phyloP scores from a whole-genome alignment of 2,113 vertebrate genomes.

The Paraplagusia blochii region DNA sequence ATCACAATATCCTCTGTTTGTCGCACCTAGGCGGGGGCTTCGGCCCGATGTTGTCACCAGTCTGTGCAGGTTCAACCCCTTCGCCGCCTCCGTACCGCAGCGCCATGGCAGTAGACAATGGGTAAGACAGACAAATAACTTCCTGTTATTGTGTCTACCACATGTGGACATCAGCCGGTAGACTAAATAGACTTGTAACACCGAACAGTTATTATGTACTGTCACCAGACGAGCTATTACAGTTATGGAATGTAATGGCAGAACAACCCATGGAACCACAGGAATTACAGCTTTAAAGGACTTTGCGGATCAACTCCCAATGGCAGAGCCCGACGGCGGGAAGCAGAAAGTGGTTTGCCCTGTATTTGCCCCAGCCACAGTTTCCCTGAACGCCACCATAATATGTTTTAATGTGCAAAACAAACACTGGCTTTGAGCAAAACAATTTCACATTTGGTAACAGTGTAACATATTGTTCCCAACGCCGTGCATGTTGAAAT shows the following conservation, averaged over 20 bases:
- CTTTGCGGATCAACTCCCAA: neutral
- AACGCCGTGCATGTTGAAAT: too few relatives aligned
- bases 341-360: neutral
- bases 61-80: neutral
- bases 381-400: neutral
- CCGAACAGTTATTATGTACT: neutral
- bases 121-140: neutral
- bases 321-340: neutral
- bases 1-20: slow-evolving; percentile 6
- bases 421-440: neutral
- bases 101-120: neutral
- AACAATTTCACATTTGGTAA: too few relatives aligned
- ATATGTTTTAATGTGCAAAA: neutral
- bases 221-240: neutral
- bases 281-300: too few relatives aligned
- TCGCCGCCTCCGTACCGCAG: too few relatives aligned
- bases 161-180: too few relatives aligned
- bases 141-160: neutral
- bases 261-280: neutral
- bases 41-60: too few relatives aligned
- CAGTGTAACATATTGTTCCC: too few relatives aligned
- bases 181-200: neutral
- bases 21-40: neutral
- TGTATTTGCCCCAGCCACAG: neutral
- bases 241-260: neutral